Percentiles rank a stretch among this genome's conserved stretches.
Conservation (phyloP, 2,797 vertebrate genomes). For the Alauda arvensis region DNA sequence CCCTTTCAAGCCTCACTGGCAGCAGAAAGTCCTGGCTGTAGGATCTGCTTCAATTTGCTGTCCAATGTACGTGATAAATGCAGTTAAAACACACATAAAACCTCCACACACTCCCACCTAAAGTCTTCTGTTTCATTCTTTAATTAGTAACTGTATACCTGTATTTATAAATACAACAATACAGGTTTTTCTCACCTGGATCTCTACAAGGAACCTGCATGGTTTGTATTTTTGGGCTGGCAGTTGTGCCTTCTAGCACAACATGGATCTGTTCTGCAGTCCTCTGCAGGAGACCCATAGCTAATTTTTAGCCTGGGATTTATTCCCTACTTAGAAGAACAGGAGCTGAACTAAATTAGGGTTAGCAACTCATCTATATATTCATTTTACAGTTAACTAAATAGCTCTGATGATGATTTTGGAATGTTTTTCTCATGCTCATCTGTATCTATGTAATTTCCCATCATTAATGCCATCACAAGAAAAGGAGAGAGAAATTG, state of each 20-base stretch:
- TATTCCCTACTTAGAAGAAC: background rate
- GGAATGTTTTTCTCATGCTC: background rate
- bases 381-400: background rate
- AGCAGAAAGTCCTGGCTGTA: background rate
- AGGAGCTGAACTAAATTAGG: background rate
- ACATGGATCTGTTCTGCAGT: background rate
- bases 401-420: background rate
- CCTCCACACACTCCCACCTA: background rate
- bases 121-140: background rate
- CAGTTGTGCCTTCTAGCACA: background rate
- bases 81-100: background rate
- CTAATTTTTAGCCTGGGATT: background rate
- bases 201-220: conserved; percentile 73
- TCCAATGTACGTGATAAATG: background rate
- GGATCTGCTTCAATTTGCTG: background rate
- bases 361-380: background rate
- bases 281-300: background rate
- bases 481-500: background rate
- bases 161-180: conserved; percentile 79
- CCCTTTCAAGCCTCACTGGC: background rate
- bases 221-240: background rate
- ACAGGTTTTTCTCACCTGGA: conserved; percentile 79
- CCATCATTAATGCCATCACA: background rate
- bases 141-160: background rate
- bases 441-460: background rate